Conservation (phyloP, 2,797 vertebrate genomes). For the Pseudotriccus pelzelni region DNA sequence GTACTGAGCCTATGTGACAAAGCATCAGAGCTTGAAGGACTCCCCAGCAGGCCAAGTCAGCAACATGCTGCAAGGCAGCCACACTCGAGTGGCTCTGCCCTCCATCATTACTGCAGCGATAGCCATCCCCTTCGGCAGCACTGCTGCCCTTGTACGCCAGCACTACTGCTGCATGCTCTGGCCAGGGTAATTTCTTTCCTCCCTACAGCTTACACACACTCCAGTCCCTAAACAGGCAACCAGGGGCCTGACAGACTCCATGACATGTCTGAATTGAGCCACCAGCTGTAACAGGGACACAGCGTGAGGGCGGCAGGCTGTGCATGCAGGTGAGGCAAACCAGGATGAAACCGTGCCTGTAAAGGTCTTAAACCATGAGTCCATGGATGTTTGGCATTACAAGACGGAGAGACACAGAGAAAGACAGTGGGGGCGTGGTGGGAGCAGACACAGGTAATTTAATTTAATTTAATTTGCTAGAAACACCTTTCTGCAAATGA, state of each 20-base stretch:
- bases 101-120: background rate
- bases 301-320: background rate
- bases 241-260: background rate
- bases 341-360: background rate
- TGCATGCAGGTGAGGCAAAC: background rate
- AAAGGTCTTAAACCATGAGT: background rate
- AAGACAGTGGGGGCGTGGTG: background rate
- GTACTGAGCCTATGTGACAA: background rate
- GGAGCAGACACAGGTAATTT: background rate
- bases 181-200: background rate
- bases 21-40: background rate
- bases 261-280: background rate
- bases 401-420: background rate
- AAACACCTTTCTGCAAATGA: background rate
- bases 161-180: background rate
- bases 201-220: background rate
- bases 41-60: background rate
- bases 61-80: background rate
- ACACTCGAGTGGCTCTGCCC: background rate
- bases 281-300: background rate
- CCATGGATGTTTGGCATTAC: background rate
- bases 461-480: background rate
- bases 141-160: accelerated
- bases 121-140: background rate
- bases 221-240: background rate